phyloP scores from a whole-genome alignment of 2,888 invertebrate genomes.

The Callinectes sapidus region DNA sequence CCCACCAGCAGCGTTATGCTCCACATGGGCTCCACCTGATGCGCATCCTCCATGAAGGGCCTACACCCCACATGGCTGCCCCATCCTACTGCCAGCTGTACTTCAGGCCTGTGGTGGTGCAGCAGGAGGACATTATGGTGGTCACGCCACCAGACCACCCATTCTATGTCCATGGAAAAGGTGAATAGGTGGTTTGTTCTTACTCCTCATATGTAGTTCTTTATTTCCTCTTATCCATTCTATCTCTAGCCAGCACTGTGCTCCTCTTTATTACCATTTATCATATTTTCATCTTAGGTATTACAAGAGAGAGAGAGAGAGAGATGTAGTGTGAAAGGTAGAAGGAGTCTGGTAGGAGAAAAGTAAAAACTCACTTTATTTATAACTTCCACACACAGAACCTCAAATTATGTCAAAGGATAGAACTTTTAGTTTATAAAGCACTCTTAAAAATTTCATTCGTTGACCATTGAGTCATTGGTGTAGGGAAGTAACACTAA shows the following conservation, averaged over 20 bases:
- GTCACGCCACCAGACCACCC: constrained; percentile 75
- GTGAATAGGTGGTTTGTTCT: constrained; percentile 72
- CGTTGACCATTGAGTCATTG: neutral
- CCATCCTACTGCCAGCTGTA: constrained; percentile 69
- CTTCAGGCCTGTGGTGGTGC: constrained; percentile 69
- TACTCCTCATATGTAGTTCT: too few relatives aligned
- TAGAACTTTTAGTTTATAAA: neutral
- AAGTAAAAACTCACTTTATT: neutral
- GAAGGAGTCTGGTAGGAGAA: neutral
- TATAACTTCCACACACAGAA: neutral
- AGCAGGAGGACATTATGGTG: constrained; percentile 70
- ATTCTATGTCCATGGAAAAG: constrained; percentile 76
- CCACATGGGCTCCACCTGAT: constrained; percentile 69
- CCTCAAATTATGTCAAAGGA: neutral
- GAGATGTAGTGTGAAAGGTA: neutral
- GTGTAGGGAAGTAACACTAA: neutral
- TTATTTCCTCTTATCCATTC: too few relatives aligned
- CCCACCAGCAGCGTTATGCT: constrained; percentile 69
- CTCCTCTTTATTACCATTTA: too few relatives aligned
- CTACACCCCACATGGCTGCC: constrained; percentile 44
- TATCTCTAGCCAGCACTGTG: too few relatives aligned
- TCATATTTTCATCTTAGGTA: neutral
- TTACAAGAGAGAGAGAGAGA: neutral
- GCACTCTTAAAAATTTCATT: neutral
- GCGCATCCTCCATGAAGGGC: constrained; percentile 60